Percentiles rank a stretch among this genome's conserved stretches.
These are phyloP conservation scores for Cacatua alba DNA, from an alignment of 2,113 vertebrate genomes.

Conservation along the genomic window DNA sequence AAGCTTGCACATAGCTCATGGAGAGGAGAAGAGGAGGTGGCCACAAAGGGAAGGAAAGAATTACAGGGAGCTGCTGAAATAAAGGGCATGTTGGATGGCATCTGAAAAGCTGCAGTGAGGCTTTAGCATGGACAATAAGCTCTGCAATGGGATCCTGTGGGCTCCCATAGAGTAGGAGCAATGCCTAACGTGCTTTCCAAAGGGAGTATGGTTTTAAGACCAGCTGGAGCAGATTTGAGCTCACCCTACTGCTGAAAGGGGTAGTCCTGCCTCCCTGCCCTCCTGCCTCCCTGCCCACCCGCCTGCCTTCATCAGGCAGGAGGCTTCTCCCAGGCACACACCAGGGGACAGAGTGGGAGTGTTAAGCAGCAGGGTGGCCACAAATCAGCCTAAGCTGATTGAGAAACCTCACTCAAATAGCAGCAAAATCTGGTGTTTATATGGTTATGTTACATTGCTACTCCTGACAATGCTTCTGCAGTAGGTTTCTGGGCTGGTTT, in stretches of 20 bases:
- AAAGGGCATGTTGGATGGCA: neutral
- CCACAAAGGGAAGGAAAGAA: neutral
- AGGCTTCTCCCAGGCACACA: neutral
- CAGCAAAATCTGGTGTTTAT: neutral
- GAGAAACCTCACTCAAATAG: neutral
- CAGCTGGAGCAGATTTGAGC: neutral
- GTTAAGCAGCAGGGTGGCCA: neutral
- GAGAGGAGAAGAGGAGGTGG: neutral
- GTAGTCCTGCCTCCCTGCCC: neutral
- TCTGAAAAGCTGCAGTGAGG: neutral
- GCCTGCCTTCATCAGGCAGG: neutral
- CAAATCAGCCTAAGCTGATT: neutral
- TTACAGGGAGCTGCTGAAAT: neutral
- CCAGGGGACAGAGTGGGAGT: neutral
- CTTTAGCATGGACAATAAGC: neutral
- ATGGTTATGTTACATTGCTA: neutral
- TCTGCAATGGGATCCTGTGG: neutral
- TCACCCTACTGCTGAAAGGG: neutral
- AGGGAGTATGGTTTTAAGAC: neutral
- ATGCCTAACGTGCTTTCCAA: neutral
- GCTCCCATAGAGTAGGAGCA: neutral
- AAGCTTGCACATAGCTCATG: neutral
- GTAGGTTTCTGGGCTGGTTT: neutral
- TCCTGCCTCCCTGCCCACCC: neutral
- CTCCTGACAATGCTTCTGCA: neutral